Evolutionary conservation across 2,113 vertebrate species (phyloP), one percentile per base, ranked within the genome.

Genomic region (Xiphophorus couchianus): DNA sequence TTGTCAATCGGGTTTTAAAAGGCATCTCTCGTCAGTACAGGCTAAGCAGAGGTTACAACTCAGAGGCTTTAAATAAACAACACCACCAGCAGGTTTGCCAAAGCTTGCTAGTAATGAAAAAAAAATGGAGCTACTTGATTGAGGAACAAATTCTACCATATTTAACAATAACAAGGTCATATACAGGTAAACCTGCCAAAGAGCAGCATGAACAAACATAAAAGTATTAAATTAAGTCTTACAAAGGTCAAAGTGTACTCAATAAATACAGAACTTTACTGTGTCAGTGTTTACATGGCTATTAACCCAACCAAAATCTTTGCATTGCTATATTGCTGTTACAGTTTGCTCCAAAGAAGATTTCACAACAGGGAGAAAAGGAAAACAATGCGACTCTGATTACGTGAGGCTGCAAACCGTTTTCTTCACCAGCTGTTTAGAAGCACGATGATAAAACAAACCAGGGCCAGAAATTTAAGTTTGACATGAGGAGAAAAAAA

Each of bases 61-160:
- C n/a, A 90, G 91, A 92, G 93, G 94, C 91, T 93, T 93, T 92
- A 95, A 86, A 93, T 85, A 84, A 85, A 93, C 86, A 92, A 93
- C 91, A 93, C 91, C 90, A 89, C 86, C 79, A 93, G 85, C 70
- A 89, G 88, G 90, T 90, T 93, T 88, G 90, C 85, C 93, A 91
- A 94, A 94, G 93, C 92, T 62, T 14, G 90, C 90, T 19, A 83
- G 67, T 85, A 69, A 78, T 66, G 68, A 39, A 58, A 70, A 14
- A 28, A 8, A n/a, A 69, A 58, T n/a, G 29, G 81, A 27, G 15
- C 78, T 77, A 79, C 71, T 69, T 80, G 15, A 86, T 76, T 85
- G 42, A 69, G 54, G 64, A 78, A 77, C 65, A 77, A 48, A 65
- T 58, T 66, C 13, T 30, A 67, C 37, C 35, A 42, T 54, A 60